Percentiles rank a stretch among this genome's conserved stretches.
These are phyloP conservation scores for Auanema freiburgensis DNA, from an alignment of 2,888 invertebrate species.

Conservation along the genomic window DNA sequence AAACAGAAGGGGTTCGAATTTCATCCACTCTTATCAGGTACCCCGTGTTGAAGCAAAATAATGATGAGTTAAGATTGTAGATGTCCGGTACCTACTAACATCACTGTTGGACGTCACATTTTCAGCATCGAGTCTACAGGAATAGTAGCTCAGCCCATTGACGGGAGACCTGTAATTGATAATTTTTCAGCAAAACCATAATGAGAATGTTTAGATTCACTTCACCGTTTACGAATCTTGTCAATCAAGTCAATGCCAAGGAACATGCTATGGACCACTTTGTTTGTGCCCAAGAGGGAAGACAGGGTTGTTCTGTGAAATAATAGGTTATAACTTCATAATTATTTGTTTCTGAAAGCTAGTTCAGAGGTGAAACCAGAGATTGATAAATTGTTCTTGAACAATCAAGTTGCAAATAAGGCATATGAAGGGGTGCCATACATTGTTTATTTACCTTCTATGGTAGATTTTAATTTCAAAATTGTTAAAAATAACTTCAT, in stretches of 20 bases:
- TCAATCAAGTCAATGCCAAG: conserved; percentile 41
- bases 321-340: conserved; percentile 18
- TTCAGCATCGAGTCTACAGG: conserved; percentile 29
- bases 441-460: conserved; percentile 44
- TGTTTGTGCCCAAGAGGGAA: conserved; percentile 50
- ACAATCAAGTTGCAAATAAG: conserved; percentile 38
- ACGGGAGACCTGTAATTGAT: conserved; percentile 13
- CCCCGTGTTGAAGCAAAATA: not conserved
- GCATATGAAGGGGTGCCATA: conserved; percentile 49
- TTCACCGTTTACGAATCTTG: conserved; percentile 52
- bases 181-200: not conserved
- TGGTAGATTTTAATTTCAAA: conserved; percentile 15
- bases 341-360: not conserved
- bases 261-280: conserved; percentile 50
- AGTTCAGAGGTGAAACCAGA: conserved; percentile 28
- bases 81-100: conserved; percentile 39
- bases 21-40: conserved; percentile 25
- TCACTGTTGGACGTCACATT: conserved; percentile 38
- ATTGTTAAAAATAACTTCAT: not conserved
- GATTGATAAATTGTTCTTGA: conserved; percentile 35
- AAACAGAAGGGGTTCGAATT: conserved; percentile 27
- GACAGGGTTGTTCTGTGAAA: conserved; percentile 39
- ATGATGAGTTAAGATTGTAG: conserved; percentile 2
- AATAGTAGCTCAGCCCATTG: conserved; percentile 11
- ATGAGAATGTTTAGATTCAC: conserved; percentile 36